Base-by-base conservation (phyloP, 2,888 invertebrate species). In the Cremastinae sp. region DNA sequence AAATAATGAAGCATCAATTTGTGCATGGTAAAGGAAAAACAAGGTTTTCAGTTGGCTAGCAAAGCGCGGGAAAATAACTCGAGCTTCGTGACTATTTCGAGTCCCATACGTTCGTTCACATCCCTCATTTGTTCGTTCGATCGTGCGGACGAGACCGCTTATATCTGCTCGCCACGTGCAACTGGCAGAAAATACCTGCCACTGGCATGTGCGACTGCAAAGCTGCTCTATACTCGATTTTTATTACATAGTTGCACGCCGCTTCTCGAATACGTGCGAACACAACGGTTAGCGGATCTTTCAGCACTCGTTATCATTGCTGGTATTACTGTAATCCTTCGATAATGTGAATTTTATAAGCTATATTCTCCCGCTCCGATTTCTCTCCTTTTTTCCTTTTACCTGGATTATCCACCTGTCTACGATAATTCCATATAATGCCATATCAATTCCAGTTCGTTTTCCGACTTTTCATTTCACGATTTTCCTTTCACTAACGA, bases 321-420 rank as follows among this genome's bases (percentile, higher is more conserved):
- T n/a, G 5, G n/a, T 14, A 65, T 72, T 41, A 35, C 56, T 51
- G 35, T 62, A 62, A 75, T 68, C 62, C 61, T 28, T 18, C 16
- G 75, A n/a, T 58, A 72, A 68, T 72, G 68, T 49, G 43, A 62
- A 55, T 75, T 75, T 72, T 62, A 62, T 68, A 39, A 72, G 56
- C 49, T 28, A 28, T 28, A 18, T 28, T 62, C 56, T 14, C 9
- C 41, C 12, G 41, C n/a, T 10, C 12, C 28, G n/a, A 55, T 61
- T 62, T 49, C 55, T 47, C 41, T 61, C 39, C 64, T 18, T 18
- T 10, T 28, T 28, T 28, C 5, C 28, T 61, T 62, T 49, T 47
- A 35, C 41, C 55, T 28, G 59, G 22, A 37, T 16, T 1, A 20
- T 68, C n/a, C 8, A 12, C 3, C 16, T 66, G 9, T 20, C 9